Conservation (phyloP, 2,113 vertebrate genomes). For the Amphiprion percula region DNA sequence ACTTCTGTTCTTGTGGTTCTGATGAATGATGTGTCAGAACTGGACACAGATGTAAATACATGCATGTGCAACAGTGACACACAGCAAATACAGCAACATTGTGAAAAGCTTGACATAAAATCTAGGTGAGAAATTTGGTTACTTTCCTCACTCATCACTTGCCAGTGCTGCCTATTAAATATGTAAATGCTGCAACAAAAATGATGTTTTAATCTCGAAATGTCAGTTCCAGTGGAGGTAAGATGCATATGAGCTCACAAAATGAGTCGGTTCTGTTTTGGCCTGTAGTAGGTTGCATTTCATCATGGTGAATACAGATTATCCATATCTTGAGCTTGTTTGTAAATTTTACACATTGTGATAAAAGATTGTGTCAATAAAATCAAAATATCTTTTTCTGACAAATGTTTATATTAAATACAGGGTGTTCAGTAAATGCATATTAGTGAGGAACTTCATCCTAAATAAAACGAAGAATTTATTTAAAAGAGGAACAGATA, state of each 20-base stretch:
- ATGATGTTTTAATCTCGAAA: slow-evolving; percentile 29
- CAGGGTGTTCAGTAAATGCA: not conserved
- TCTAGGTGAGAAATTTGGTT: not conserved
- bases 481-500: not conserved
- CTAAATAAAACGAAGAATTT: not conserved
- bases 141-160: slow-evolving; percentile 7
- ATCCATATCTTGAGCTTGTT: slow-evolving; percentile 23
- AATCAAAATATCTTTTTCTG: not conserved
- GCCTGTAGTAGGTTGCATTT: slow-evolving; percentile 11
- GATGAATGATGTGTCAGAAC: not conserved
- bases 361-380: slow-evolving; percentile 1
- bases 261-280: slow-evolving; percentile 23
- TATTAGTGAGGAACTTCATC: too few relatives aligned
- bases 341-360: slow-evolving; percentile 20
- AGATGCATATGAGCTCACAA: slow-evolving; percentile 8
- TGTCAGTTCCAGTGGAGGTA: slow-evolving; percentile 13
- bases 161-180: slow-evolving; percentile 25
- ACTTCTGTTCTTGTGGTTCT: not conserved
- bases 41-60: not conserved
- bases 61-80: not conserved
- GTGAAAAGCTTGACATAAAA: not conserved
- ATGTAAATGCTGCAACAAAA: not conserved
- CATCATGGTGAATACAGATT: slow-evolving; percentile 28
- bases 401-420: not conserved
- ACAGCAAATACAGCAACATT: not conserved